Conservation (phyloP, 2,113 vertebrate species). For the Prunella fulvescens region DNA sequence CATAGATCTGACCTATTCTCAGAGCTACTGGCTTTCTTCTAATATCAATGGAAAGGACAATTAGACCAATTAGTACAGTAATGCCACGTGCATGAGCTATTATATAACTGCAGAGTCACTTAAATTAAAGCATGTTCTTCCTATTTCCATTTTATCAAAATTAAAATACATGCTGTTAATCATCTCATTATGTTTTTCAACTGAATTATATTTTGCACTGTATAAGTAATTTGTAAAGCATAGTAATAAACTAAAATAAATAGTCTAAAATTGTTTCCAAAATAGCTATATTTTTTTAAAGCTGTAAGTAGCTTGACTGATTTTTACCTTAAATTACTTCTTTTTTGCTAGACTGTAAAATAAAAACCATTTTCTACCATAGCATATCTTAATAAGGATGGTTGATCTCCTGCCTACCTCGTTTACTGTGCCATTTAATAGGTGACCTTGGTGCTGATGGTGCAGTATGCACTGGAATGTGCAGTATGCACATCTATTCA, state of each 20-base stretch:
- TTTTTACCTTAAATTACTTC: background rate
- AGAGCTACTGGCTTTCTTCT: background rate
- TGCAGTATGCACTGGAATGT: background rate
- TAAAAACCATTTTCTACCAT: background rate
- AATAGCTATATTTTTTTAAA: background rate
- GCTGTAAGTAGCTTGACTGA: background rate
- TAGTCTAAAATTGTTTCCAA: background rate
- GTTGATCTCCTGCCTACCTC: background rate
- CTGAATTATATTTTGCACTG: background rate
- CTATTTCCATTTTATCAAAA: background rate
- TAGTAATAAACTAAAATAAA: background rate
- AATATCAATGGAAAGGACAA: background rate
- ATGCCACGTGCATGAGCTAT: background rate
- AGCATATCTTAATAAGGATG: background rate
- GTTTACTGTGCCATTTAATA: background rate
- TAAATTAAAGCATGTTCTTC: background rate
- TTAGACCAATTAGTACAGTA: background rate
- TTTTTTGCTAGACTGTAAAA: background rate
- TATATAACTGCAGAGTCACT: background rate
- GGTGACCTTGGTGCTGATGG: background rate
- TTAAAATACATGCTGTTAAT: slow-evolving; percentile 7
- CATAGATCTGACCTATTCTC: background rate
- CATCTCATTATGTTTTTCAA: background rate
- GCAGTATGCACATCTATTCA: background rate
- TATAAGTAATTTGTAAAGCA: background rate